Conservation (phyloP, 64 coral and sea anemone species). For the Dendrophyllia cribrosa region DNA sequence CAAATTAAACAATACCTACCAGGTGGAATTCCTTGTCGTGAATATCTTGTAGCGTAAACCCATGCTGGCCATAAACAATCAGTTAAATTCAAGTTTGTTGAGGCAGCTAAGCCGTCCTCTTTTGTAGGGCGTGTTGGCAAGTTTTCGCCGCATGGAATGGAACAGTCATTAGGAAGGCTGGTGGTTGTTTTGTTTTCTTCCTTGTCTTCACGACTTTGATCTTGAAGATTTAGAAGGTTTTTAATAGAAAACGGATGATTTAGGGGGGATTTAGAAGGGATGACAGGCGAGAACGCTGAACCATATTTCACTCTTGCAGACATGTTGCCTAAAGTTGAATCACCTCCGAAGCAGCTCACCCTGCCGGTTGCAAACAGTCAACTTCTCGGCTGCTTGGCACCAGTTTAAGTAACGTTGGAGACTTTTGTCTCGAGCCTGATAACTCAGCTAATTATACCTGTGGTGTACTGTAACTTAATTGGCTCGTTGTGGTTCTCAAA, state of each 20-base stretch:
- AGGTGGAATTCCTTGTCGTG: slow-evolving; percentile 38
- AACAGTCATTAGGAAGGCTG: not conserved
- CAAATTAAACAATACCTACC: not conserved
- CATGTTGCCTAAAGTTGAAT: not conserved
- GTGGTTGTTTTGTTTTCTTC: not conserved
- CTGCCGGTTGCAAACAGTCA: slow-evolving; percentile 9
- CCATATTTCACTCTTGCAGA: slow-evolving; percentile 59
- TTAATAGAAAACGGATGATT: slow-evolving; percentile 62
- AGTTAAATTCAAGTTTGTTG: not conserved
- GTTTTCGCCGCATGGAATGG: not conserved
- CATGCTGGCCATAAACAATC: slow-evolving; percentile 17
- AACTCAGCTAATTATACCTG: slow-evolving; percentile 28
- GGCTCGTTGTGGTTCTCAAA: slow-evolving; percentile 1
- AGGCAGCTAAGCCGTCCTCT: not conserved
- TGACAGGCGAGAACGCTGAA: slow-evolving; percentile 52
- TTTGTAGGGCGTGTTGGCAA: not conserved
- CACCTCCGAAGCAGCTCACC: not conserved
- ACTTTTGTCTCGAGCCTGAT: slow-evolving; percentile 43
- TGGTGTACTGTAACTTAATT: slow-evolving; percentile 50
- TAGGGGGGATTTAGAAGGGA: slow-evolving; percentile 38
- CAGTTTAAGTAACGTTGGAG: slow-evolving; percentile 36
- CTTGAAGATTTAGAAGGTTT: slow-evolving; percentile 40
- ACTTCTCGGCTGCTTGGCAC: slow-evolving; percentile 59
- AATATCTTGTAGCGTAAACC: slow-evolving; percentile 57
- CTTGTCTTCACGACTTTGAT: not conserved